A percentile compares a stretch with the other conserved stretches of the same genome.
These are phyloP conservation scores for Allacma fusca DNA, from an alignment of 2,888 invertebrate species.

Conservation along the genomic window DNA sequence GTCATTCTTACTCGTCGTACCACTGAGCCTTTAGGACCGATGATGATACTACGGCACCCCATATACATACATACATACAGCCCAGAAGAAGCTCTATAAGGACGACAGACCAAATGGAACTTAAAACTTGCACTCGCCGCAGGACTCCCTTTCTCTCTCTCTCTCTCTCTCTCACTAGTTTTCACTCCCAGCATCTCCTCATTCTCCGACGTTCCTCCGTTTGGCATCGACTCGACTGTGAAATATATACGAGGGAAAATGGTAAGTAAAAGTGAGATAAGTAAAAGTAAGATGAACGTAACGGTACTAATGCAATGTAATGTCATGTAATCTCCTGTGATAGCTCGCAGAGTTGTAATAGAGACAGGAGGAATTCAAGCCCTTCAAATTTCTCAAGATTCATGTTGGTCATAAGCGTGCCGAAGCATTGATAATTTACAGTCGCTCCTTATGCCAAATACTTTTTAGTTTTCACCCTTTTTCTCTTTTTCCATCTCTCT, in stretches of 20 bases:
- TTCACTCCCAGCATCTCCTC: background rate
- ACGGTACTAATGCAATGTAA: slow-evolving; percentile 12
- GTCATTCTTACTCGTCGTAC: background rate
- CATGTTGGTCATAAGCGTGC: slow-evolving; percentile 20
- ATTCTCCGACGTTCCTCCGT: background rate
- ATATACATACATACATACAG: background rate
- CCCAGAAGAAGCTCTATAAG: background rate
- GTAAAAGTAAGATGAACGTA: slow-evolving; percentile 29
- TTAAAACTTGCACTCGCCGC: slow-evolving; percentile 13
- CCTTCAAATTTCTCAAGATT: slow-evolving; percentile 28
- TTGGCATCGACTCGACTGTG: slow-evolving; percentile 1
- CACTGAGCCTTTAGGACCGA: too few species aligned
- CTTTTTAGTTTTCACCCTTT: slow-evolving; percentile 36
- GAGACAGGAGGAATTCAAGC: slow-evolving; percentile 13
- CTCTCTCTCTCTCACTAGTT: background rate
- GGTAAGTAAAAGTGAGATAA: slow-evolving; percentile 26
- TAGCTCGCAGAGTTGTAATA: slow-evolving; percentile 7
- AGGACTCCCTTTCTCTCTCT: background rate
- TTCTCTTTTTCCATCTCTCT: background rate
- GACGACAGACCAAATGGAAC: slow-evolving; percentile 1
- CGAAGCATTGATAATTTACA: slow-evolving; percentile 47
- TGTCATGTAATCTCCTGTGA: slow-evolving; percentile 16
- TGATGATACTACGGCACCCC: too few species aligned
- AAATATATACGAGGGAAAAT: slow-evolving; percentile 12
- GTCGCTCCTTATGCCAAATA: slow-evolving; percentile 47